phyloP scores from a whole-genome alignment of 2,888 invertebrate species.

The Philopedon plagiatum region DNA sequence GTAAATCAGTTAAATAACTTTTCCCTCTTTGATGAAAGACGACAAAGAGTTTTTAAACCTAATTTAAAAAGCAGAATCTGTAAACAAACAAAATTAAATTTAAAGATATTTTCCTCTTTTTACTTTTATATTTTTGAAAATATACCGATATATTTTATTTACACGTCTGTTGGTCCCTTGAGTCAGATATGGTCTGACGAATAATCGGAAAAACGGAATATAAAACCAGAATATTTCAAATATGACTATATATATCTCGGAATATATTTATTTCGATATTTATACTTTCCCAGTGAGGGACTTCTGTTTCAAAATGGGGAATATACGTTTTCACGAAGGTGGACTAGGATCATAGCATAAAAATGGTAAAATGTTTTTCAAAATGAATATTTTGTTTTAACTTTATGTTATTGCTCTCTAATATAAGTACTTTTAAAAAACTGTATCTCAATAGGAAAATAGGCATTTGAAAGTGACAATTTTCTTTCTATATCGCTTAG shows the following conservation, averaged over 20 bases:
- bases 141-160: conserved; percentile 15
- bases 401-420: no score
- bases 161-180: conserved; percentile 2
- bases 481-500: no score
- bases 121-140: conserved; percentile 4
- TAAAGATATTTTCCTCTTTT: not conserved
- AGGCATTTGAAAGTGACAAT: no score
- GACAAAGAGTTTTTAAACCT: not conserved
- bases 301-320: not conserved
- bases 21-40: not conserved
- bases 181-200: conserved; percentile 20
- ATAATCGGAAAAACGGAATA: conserved; percentile 21
- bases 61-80: not conserved
- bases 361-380: no score
- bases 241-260: conserved; percentile 16
- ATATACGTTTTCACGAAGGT: not conserved
- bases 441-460: no score
- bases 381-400: no score
- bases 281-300: not conserved
- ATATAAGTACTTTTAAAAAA: no score
- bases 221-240: conserved; percentile 21
- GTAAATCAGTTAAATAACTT: not conserved
- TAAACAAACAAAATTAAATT: not conserved
- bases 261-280: conserved; percentile 24
- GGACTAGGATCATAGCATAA: not conserved